phyloP scores from a whole-genome alignment of 2,797 vertebrate species.

The Epinephelus awoara region DNA sequence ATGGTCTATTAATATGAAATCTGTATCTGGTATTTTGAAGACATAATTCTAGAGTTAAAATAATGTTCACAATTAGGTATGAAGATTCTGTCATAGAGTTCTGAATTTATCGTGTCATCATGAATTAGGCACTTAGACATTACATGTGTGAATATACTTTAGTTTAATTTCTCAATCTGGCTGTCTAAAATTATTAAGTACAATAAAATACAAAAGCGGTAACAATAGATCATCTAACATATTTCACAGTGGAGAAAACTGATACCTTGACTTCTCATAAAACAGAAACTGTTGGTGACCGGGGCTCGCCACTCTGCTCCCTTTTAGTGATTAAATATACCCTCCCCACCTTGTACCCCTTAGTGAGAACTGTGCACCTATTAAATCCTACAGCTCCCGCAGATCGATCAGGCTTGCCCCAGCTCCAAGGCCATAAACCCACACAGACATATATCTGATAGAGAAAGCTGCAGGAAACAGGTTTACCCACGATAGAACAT shows the following conservation, averaged over 20 bases:
- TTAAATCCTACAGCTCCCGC: constrained; percentile 80
- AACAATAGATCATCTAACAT: constrained; percentile 50
- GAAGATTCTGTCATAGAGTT: not conserved
- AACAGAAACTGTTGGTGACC: constrained; percentile 75
- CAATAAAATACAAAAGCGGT: constrained; percentile 19
- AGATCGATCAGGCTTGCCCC: constrained; percentile 79
- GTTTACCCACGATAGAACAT: constrained; percentile 78
- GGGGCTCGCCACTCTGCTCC: constrained; percentile 72
- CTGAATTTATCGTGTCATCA: not conserved
- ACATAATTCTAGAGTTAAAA: no score
- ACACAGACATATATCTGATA: constrained; percentile 79
- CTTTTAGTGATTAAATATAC: constrained; percentile 82
- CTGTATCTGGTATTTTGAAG: no score
- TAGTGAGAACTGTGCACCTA: constrained; percentile 72
- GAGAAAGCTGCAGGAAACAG: constrained; percentile 79
- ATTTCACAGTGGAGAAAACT: constrained; percentile 42
- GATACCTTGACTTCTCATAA: constrained; percentile 70
- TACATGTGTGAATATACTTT: not conserved
- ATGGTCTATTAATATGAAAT: no score
- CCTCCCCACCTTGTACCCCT: constrained; percentile 63
- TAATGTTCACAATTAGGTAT: not conserved
- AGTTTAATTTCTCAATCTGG: constrained; percentile 25
- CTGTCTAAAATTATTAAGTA: constrained; percentile 12
- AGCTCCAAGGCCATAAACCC: constrained; percentile 75
- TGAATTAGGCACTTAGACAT: not conserved